Percentiles rank a stretch among this genome's conserved stretches.
phyloP scores from a whole-genome alignment of 2,888 invertebrate species.

The Apoderus coryli region DNA sequence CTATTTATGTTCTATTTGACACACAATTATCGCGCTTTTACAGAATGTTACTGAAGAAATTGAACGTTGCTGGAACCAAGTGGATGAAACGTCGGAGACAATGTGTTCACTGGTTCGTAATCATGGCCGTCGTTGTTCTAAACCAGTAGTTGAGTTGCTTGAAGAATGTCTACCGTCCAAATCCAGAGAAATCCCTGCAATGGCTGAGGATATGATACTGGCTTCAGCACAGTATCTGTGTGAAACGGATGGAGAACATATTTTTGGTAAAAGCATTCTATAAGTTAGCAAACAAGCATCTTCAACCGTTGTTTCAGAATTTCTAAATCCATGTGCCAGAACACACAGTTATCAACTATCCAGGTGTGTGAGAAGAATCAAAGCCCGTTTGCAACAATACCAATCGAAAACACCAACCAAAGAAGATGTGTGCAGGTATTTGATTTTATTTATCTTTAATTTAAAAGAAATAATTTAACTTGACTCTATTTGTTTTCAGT shows the following conservation, averaged over 20 bases:
- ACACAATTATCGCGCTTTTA: no score
- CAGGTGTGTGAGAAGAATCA: conserved; percentile 12
- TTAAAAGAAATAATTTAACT: no score
- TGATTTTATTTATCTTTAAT: no score
- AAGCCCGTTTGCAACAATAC: conserved; percentile 14
- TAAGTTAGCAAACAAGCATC: neutral
- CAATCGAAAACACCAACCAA: conserved; percentile 10
- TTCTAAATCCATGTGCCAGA: conserved; percentile 19
- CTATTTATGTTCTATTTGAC: no score
- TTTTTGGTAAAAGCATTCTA: conserved; percentile 20
- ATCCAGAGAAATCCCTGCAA: conserved; percentile 17
- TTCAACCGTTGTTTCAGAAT: conserved; percentile 19
- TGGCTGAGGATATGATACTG: conserved; percentile 14
- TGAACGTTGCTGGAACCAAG: conserved; percentile 14
- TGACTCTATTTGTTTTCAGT: conserved; percentile 13
- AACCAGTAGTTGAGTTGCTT: conserved; percentile 16
- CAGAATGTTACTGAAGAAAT: no score
- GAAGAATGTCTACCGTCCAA: conserved; percentile 20
- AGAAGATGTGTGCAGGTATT: conserved; percentile 15
- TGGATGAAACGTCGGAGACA: conserved; percentile 18
- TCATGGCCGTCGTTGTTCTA: conserved; percentile 16
- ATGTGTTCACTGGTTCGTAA: conserved; percentile 18
- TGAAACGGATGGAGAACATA: conserved; percentile 22
- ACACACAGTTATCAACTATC: conserved; percentile 10
- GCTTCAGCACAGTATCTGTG: conserved; percentile 17